Evolutionary conservation across 2,113 vertebrate species (phyloP).

Genomic region (Rutilus rutilus): DNA sequence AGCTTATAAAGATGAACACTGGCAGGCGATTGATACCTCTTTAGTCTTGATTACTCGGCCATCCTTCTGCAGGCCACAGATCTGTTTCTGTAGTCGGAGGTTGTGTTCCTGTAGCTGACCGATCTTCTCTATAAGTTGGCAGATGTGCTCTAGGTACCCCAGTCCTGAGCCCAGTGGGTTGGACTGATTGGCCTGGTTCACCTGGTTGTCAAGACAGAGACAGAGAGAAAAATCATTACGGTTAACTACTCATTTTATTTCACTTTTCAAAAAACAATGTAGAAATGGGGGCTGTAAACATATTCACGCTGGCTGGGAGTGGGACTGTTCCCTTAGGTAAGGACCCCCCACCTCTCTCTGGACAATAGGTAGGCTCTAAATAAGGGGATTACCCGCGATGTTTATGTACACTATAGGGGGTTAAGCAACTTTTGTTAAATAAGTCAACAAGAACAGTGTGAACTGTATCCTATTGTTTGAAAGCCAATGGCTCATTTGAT

Average conservation of each 20-base stretch:
- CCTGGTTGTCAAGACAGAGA: slow-evolving; percentile 65
- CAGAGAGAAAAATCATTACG: not conserved
- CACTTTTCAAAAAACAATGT: not conserved
- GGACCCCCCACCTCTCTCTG: not conserved
- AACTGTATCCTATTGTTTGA: slow-evolving; percentile 28
- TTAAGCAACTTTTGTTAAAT: slow-evolving; percentile 9
- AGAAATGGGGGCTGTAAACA: not conserved
- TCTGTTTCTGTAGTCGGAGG: slow-evolving; percentile 80
- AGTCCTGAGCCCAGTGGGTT: slow-evolving; percentile 79
- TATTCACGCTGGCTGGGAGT: not conserved
- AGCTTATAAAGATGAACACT: not conserved
- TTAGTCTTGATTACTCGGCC: slow-evolving; percentile 75
- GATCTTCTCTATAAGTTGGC: slow-evolving; percentile 88
- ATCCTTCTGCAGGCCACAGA: slow-evolving; percentile 80
- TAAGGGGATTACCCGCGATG: not conserved
- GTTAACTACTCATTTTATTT: not conserved
- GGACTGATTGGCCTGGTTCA: slow-evolving; percentile 70
- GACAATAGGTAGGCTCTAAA: slow-evolving; percentile 22
- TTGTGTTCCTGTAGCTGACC: slow-evolving; percentile 87
- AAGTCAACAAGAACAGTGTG: slow-evolving; percentile 26
- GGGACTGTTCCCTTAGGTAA: not conserved
- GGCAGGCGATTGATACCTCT: slow-evolving; percentile 72
- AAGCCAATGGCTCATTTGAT: slow-evolving; percentile 14
- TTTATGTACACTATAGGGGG: slow-evolving; percentile 10
- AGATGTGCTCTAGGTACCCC: slow-evolving; percentile 87